phyloP scores from a whole-genome alignment of 2,113 vertebrate genomes.

The Leptobrachium leishanense region DNA sequence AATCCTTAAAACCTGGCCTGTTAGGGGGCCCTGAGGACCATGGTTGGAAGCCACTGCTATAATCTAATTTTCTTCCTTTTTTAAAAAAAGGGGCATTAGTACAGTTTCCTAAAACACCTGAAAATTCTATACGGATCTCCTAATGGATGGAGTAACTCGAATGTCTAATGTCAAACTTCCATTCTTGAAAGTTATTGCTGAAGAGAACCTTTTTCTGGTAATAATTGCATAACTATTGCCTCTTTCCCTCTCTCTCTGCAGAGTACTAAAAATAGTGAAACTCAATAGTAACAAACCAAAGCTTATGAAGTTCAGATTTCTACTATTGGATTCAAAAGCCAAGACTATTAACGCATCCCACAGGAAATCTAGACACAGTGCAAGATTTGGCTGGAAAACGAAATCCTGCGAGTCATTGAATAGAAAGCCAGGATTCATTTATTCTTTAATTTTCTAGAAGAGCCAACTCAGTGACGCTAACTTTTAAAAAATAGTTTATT shows the following conservation, averaged over 20 bases:
- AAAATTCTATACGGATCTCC: no score
- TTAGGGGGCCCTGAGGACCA: no score
- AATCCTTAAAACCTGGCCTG: no score
- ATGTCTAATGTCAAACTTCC: no score
- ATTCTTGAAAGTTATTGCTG: no score
- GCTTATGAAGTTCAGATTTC: neutral
- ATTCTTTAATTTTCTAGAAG: neutral
- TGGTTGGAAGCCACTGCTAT: no score
- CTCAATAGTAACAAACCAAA: slow-evolving; percentile 1
- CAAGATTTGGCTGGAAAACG: neutral
- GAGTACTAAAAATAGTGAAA: slow-evolving; percentile 7
- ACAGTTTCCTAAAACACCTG: no score
- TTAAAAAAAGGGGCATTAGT: no score
- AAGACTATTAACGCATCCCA: slow-evolving; percentile 10
- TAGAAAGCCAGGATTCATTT: slow-evolving; percentile 1
- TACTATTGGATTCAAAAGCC: neutral
- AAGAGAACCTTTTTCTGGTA: neutral
- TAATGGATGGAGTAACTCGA: no score
- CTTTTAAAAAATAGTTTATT: no score
- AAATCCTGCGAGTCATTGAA: neutral
- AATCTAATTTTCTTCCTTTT: no score
- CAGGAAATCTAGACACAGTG: slow-evolving; percentile 2
- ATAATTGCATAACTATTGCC: slow-evolving; percentile 34
- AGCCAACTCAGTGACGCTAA: no score
- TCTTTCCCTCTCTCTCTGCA: slow-evolving; percentile 9